phyloP scores from a whole-genome alignment of 23 tunicate species.

The Trididemnum miniatum region DNA sequence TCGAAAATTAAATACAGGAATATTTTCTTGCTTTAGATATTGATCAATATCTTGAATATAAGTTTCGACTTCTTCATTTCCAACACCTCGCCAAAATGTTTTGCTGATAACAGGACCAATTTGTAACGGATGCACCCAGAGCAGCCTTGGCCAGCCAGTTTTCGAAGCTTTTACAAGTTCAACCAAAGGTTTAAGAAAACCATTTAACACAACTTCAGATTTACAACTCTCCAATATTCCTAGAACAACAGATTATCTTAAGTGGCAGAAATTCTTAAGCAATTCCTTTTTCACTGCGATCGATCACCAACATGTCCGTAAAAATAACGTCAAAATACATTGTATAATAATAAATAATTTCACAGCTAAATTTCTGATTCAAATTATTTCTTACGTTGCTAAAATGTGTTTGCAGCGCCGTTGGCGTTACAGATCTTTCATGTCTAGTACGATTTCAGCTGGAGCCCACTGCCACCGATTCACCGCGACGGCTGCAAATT shows the following conservation, averaged over 20 bases:
- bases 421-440: too few relatives aligned
- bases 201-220: conserved; percentile 14
- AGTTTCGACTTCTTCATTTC: conserved; percentile 14
- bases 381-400: too few relatives aligned
- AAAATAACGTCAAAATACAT: too few relatives aligned
- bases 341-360: neutral
- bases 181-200: conserved; percentile 26
- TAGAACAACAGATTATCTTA: neutral
- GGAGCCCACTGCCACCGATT: too few relatives aligned
- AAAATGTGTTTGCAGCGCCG: too few relatives aligned
- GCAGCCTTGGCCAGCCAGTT: conserved; percentile 34
- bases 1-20: conserved; percentile 37
- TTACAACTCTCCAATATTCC: neutral
- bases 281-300: too few relatives aligned
- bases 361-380: too few relatives aligned
- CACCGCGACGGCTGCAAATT: too few relatives aligned
- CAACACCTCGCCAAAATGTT: conserved; percentile 12
- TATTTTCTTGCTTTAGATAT: conserved; percentile 11
- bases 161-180: neutral
- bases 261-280: too few relatives aligned
- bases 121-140: conserved; percentile 57
- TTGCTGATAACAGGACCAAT: conserved; percentile 42
- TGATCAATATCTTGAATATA: neutral
- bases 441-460: too few relatives aligned
- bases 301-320: too few relatives aligned